phyloP scores from a whole-genome alignment of 2,888 invertebrate species.

The Augiades crinisus region DNA sequence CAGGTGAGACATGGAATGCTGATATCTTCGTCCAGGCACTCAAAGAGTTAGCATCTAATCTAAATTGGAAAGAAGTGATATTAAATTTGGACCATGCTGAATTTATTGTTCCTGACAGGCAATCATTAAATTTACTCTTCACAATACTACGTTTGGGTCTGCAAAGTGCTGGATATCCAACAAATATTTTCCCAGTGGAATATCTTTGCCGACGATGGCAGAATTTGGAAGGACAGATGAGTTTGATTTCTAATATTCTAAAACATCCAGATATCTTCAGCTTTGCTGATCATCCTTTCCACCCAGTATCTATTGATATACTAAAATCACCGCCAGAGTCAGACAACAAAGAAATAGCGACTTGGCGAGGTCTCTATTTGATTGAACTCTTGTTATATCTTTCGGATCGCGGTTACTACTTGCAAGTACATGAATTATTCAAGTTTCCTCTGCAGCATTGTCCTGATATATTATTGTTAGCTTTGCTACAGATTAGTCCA shows the following conservation, averaged over 20 bases:
- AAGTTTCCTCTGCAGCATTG: constrained; percentile 96
- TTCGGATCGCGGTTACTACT: constrained; percentile 92
- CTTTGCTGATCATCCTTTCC: constrained; percentile 95
- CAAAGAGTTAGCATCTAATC: constrained; percentile 91
- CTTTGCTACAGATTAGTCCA: constrained; percentile 92
- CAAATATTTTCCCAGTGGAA: constrained; percentile 92
- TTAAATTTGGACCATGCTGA: constrained; percentile 95
- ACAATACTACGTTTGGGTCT: constrained; percentile 91
- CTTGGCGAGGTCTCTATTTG: constrained; percentile 96
- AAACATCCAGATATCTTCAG: constrained; percentile 97
- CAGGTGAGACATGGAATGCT: constrained; percentile 91
- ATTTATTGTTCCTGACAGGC: constrained; percentile 93
- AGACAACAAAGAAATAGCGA: constrained; percentile 95
- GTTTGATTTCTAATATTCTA: constrained; percentile 91
- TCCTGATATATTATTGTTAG: constrained; percentile 95
- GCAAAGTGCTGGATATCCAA: constrained; percentile 86
- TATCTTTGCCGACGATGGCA: constrained; percentile 95
- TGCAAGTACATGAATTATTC: constrained; percentile 92
- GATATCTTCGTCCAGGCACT: constrained; percentile 96
- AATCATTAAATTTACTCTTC: constrained; percentile 90
- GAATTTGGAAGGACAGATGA: constrained; percentile 95
- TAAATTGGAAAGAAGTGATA: constrained; percentile 97
- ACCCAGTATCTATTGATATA: constrained; percentile 92
- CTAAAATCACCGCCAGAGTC: constrained; percentile 97
- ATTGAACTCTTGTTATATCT: constrained; percentile 93